These are phyloP conservation scores for Paratrypauchen microcephalus DNA, from an alignment of 2,797 vertebrate species.

Conservation along the genomic window DNA sequence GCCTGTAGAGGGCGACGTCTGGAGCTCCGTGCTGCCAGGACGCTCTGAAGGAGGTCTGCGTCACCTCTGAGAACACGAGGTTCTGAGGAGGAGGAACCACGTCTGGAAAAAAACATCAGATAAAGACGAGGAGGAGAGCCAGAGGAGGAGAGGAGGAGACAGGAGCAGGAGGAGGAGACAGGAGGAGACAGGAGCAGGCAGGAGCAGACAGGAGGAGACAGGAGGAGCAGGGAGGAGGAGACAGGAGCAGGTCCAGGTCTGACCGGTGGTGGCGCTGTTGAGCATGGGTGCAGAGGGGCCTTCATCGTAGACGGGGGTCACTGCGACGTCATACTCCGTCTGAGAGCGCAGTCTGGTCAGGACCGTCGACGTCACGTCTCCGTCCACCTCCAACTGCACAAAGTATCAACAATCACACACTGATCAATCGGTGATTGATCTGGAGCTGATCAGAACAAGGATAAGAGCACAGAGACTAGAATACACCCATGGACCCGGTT, in stretches of 20 bases:
- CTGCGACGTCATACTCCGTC: constrained; percentile 84
- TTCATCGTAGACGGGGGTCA: constrained; percentile 84
- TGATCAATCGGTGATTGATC: no score
- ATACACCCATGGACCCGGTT: no score
- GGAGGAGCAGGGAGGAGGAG: no score
- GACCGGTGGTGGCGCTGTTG: constrained; percentile 85
- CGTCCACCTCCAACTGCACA: constrained; percentile 81
- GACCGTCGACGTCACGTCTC: constrained; percentile 74
- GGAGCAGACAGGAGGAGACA: no score
- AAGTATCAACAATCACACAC: no score
- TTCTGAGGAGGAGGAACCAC: constrained; percentile 89
- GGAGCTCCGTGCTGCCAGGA: constrained; percentile 92
- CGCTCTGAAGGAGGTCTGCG: constrained; percentile 85
- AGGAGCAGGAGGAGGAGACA: not conserved
- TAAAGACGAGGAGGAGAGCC: not conserved
- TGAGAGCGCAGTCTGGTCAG: constrained; percentile 85
- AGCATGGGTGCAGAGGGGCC: constrained; percentile 77
- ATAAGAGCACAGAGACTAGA: no score
- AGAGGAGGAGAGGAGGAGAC: not conserved
- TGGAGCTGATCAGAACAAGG: no score
- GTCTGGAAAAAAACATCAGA: constrained; percentile 65
- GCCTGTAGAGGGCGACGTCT: constrained; percentile 89
- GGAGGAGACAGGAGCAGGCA: not conserved
- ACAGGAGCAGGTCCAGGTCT: constrained; percentile 19
- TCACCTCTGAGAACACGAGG: constrained; percentile 86